Evolutionary conservation across 2,888 invertebrate genomes (phyloP), one percentile per base, ranked within the genome.

Genomic region (Oscheius myriophilus): DNA sequence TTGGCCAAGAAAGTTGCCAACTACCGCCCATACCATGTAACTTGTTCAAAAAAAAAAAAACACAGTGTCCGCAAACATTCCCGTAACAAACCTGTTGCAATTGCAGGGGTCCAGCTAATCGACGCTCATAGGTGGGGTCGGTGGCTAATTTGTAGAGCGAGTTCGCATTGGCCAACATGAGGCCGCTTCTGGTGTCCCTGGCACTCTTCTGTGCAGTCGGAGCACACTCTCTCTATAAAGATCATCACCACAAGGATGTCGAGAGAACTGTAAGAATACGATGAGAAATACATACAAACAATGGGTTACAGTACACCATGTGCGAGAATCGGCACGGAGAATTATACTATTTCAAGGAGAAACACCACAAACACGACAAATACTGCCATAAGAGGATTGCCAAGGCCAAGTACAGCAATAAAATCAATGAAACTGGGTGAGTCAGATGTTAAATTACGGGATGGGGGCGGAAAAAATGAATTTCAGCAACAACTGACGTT

Each of bases 351-450:
- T 72, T 66, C 69, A 78, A 80, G 70, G 70, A 67, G n/a, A 61
- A 61, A 25, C 72, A 72, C 7, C 49, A 66, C 16, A 42, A 49
- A 1, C n/a, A 23, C 11, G 76, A 75, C 52, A 70, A 70, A 14
- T 58, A 68, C n/a, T 79, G 81, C 51, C 72, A 69, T 41, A 76
- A 74, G 57, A 70, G 72, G 45, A 68, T 79, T n/a, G 81, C 77
- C 18, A 75, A 65, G 26, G 79, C 78, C 25, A 70, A 74, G 43
- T 71, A 74, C 26, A 55, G 66, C n/a, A 74, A 81, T 55, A 67
- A 71, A 59, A 75, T 81, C 63, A 81, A 81, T 57, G 55, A 72
- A 52, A 81, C 81, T 2, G 81, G 81, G 81, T 78, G 61, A 67
- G 79, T 52, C n/a, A n/a, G n/a, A n/a, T n/a, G 41, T 57, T 23